Evolutionary conservation across 2,797 vertebrate species (phyloP), one percentile per base, ranked within the genome.

Genomic region (Xenops minutus): DNA sequence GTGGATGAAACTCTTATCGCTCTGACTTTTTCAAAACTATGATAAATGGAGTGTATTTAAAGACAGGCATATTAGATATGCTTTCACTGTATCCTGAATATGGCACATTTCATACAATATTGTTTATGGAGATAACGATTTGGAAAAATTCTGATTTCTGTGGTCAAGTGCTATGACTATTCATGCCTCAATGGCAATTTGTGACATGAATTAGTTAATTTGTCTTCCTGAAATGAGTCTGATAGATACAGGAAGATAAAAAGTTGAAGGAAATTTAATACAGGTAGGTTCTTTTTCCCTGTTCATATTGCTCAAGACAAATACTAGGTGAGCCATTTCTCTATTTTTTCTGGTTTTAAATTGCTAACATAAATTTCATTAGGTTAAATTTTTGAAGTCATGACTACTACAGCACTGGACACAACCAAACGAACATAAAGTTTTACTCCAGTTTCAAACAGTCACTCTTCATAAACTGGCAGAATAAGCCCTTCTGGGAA

Each of bases 41-140:
- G 19, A 95, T 74, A 69, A 96, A 95, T 55, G 72, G n/a, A 86
- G 14, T 46, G 48, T 86, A 78, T 92, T 93, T 85, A 95, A 92
- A 82, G 76, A 93, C 48, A 94, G 76, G 43, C 62, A 69, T 39
- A 91, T 88, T 82, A 87, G 8, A 49, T 14, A 41, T 7, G 67
- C 41, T 86, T 64, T n/a, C 55, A 69, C 51, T 88, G 15, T 54
- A 62, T 34, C 34, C 6, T 59, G 54, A 84, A 59, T 76, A 91
- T 87, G 84, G 54, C 43, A 64, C 32, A 71, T 61, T 88, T 94
- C 74, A 56, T 39, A 75, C 48, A 72, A 39, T 23, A 77, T 26
- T 74, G 18, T 37, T 93, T 69, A 69, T 73, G 14, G 66, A 88
- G 61, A 54, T 37, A 91, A 68, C 10, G 2, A 72, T 64, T 12